Base-by-base conservation (phyloP, 92 coral and sea anemone species). In the Zoanthus sociatus region DNA sequence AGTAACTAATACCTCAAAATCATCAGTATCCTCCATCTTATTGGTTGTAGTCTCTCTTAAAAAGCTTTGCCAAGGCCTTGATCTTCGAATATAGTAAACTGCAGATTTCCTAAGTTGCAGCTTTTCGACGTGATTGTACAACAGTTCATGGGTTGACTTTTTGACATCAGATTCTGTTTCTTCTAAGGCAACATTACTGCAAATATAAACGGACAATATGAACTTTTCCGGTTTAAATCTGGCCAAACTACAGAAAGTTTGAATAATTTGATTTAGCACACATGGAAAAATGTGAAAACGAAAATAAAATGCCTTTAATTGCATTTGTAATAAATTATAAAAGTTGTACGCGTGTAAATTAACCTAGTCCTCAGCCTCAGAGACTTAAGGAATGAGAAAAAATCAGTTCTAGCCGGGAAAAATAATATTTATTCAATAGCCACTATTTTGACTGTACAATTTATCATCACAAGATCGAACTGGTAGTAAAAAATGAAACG, bases 1-100 rank as follows among this genome's bases (percentile, higher is more conserved):
- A 66, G 71, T 54, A 6, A 1, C 10, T 70, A 70, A 9, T 73
- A 54, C 60, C 83, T 86, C 83, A 61, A 86, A 86, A n/a, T 86
- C 83, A 79, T 74, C 78, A 32, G 71, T 74, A 30, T 86, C 83
- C 55, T 75, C 89, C 51, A 86, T 81, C 51, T 73, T 73, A 74
- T 86, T 78, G 48, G 77, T 68, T 37, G 89, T 86, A 42, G 78
- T 76, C 69, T 86, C 89, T 74, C 83, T 86, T 37, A 73, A 17
- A 76, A 75, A 86, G 30, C 89, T 86, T 17, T 86, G 77, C 89
- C 89, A 86, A 14, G 83, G 74, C 44, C 71, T 75, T 8, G 89
- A 86, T 86, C 89, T 42, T 86, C 71, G 71, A 64, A 64, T 9
- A 9, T 64, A 64, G 11, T 64, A 64, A 0, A 64, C 71, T 20